Base-by-base conservation (phyloP, 2,888 invertebrate genomes). In the Hoplodrina blanda region DNA sequence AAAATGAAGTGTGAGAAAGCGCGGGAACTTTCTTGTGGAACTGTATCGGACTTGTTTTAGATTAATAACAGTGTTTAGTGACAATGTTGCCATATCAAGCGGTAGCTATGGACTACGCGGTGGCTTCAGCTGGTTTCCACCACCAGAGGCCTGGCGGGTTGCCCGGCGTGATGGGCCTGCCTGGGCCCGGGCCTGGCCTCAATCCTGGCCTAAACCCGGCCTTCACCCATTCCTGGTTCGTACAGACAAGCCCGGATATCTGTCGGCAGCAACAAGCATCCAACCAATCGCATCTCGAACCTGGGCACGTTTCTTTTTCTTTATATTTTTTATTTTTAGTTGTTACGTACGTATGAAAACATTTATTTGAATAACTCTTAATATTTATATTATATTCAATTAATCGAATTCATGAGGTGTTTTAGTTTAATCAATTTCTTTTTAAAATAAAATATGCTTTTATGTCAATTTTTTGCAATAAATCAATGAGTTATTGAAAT, bases 151-250 rank as follows among this genome's bases (percentile, higher is more conserved):
- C 94, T 62, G 94, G 95, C 73, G 96, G 97, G 83, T 90, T 96
- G 89, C 95, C 96, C 68, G 96, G 96, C 84, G 95, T 96, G 86
- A 95, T 97, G 94, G 97, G 97, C 84, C 96, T 97, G 91, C 94
- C 95, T 11, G 95, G 95, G 74, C 95, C 95, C 4, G 95, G 95
- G 91, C 90, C 95, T 50, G 95, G 94, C 69, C 94, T 95, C 87
- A 95, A 95, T 87, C 95, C 95, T 60, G 95, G 94, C 88, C 91
- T 96, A 88, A 93, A 96, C 95, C 97, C 98, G 91, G 98, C 98
- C 91, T 98, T 98, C 97, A 98, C 98, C 93, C 98, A 98, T 97
- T 98, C 98, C 96, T 98, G 98, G 98, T 98, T 98, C 97, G 98
- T 98, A 97, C 97, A 96, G 96, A 95, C 97, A 96, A 98, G 98